A percentile compares a stretch with the other conserved stretches of the same genome.
These are phyloP conservation scores for Monodelphis domestica DNA, from an alignment of 2,797 vertebrate species.

Conservation along the genomic window DNA sequence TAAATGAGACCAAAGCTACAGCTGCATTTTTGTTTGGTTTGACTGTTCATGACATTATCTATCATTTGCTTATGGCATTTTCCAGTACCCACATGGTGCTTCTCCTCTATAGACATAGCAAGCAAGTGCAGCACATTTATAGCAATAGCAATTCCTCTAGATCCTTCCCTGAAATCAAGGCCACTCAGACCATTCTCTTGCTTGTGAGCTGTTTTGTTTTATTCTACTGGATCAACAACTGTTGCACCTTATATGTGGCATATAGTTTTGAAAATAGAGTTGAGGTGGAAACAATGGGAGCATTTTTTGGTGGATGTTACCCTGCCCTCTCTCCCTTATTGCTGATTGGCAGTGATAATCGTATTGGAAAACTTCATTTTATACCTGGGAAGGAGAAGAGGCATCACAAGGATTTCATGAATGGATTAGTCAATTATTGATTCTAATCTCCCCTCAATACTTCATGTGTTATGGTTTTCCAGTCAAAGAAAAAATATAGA, in stretches of 20 bases:
- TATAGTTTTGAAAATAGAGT: background rate
- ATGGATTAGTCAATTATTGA: background rate
- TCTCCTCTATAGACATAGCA: background rate
- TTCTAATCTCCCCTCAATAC: background rate
- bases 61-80: background rate
- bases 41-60: background rate
- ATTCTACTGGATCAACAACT: background rate
- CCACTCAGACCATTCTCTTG: background rate
- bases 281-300: background rate
- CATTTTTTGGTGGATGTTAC: background rate
- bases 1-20: rapidly evolving
- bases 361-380: background rate
- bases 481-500: background rate
- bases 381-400: background rate
- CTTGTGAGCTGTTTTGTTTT: background rate
- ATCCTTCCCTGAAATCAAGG: background rate
- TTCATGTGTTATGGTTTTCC: background rate
- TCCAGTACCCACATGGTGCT: background rate
- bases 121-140: background rate
- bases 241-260: background rate
- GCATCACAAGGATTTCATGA: background rate
- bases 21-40: background rate
- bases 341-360: background rate
- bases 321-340: background rate
- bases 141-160: background rate